Evolutionary conservation across 2,113 vertebrate species (phyloP), one percentile per base, ranked within the genome.

Genomic region (Morone saxatilis): DNA sequence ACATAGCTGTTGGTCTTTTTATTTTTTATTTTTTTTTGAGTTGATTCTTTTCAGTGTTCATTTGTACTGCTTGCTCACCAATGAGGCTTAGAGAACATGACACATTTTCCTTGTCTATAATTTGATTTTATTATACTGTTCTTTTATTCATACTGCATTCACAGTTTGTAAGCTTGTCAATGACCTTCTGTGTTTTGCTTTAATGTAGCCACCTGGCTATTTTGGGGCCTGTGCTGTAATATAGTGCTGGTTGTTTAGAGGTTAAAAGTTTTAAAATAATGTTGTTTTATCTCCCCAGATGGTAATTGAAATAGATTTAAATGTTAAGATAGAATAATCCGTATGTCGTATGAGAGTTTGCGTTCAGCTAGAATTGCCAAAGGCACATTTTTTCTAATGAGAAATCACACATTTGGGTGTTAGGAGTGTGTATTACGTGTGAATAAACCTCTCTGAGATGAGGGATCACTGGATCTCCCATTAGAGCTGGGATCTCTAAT

Each of bases 61-160:
- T 91, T 65, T 88, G 71, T 90, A 50, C 78, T 87, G 87, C 86
- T 89, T 94, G 87, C 76, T 93, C 85, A 90, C 86, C 69, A 74
- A 57, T 83, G 59, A 90, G 76, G 56, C 80, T 80, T 40, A 80
- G 70, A 84, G 43, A 88, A 89, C 71, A 70, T 43, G 13, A 67
- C 87, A 86, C 84, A 53, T 76, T 67, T 84, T 73, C 85, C 45
- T 66, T 65, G 62, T 89, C 66, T 91, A 76, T 88, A 70, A 36
- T 71, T 77, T 80, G 51, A 45, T 48, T 85, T 67, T 22, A 31
- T 78, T 75, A 9, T 70, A 14, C 31, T 19, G 1, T 67, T 71
- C 45, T 78, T 38, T 40, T 56, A 50, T 76, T 85, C 43, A 31
- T 76, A 54, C 40, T 61, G 47, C 75, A 22, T 81, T 89, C 79